Conservation (phyloP, 2,888 invertebrate genomes). For the Nemotelus nigrinus region DNA sequence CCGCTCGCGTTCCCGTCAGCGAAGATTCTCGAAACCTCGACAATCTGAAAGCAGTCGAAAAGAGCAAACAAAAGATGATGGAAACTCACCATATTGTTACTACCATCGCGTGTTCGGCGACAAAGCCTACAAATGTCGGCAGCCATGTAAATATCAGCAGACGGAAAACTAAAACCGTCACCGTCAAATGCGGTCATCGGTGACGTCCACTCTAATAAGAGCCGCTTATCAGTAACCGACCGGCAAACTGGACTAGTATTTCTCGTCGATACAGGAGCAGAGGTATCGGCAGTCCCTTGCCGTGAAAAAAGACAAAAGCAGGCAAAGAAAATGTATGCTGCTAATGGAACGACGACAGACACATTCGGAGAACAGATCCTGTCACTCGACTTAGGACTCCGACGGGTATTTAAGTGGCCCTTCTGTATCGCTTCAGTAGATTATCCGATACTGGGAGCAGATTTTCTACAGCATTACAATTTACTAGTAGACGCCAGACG, state of each 20-base stretch:
- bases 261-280: conserved; percentile 14
- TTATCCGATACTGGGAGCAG: conserved; percentile 1
- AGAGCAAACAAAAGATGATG: background rate
- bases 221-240: conserved; percentile 5
- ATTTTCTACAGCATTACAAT: background rate
- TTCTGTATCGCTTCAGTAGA: background rate
- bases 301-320: background rate
- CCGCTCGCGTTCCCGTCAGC: background rate
- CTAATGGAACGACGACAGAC: background rate
- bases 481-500: background rate
- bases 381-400: background rate
- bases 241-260: background rate
- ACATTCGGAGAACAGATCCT: conserved; percentile 5
- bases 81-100: background rate
- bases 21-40: fast-evolving
- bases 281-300: conserved; percentile 2
- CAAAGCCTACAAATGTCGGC: background rate
- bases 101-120: background rate
- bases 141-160: too few relatives aligned
- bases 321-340: background rate
- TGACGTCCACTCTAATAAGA: background rate
- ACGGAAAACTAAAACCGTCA: too few relatives aligned
- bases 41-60: background rate
- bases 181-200: background rate
- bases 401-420: too few relatives aligned